Conservation (phyloP, 2,113 vertebrate genomes). For the Tupaia chinensis region DNA sequence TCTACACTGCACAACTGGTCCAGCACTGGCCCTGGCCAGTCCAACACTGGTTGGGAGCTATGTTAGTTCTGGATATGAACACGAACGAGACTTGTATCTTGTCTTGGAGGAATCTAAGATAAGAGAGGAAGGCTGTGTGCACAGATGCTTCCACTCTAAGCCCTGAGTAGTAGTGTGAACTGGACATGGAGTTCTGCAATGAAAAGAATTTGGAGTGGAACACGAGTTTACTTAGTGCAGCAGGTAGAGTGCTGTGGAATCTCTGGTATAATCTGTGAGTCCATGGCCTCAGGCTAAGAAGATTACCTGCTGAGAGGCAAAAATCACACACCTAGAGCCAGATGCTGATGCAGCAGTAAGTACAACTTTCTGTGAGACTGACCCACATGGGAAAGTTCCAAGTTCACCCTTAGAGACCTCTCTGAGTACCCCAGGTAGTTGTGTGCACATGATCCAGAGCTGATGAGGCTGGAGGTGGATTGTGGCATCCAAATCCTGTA, state of each 20-base stretch:
- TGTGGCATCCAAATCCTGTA: too few relatives aligned
- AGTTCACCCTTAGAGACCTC: too few relatives aligned
- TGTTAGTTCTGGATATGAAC: neutral
- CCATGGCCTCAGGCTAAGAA: neutral
- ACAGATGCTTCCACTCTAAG: too few relatives aligned
- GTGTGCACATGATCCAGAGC: too few relatives aligned
- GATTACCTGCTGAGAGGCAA: neutral
- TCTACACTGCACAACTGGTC: fast-evolving
- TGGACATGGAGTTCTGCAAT: neutral
- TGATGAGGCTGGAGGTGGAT: too few relatives aligned
- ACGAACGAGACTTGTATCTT: neutral
- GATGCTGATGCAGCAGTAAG: too few relatives aligned
- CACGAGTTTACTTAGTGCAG: neutral
- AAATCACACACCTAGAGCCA: neutral
- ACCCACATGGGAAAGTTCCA: too few relatives aligned
- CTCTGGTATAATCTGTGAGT: neutral
- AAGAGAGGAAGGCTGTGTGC: neutral
- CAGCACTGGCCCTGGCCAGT: neutral
- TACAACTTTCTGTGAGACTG: too few relatives aligned
- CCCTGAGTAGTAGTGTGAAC: fast-evolving
- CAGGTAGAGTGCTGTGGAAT: neutral
- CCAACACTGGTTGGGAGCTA: neutral
- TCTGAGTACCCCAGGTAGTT: too few relatives aligned
- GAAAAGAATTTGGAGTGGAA: too few relatives aligned
- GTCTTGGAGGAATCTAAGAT: neutral